Evolutionary conservation across 2,113 vertebrate genomes (phyloP), one percentile per base, ranked within the genome.

Genomic region (Megaptera novaeangliae): DNA sequence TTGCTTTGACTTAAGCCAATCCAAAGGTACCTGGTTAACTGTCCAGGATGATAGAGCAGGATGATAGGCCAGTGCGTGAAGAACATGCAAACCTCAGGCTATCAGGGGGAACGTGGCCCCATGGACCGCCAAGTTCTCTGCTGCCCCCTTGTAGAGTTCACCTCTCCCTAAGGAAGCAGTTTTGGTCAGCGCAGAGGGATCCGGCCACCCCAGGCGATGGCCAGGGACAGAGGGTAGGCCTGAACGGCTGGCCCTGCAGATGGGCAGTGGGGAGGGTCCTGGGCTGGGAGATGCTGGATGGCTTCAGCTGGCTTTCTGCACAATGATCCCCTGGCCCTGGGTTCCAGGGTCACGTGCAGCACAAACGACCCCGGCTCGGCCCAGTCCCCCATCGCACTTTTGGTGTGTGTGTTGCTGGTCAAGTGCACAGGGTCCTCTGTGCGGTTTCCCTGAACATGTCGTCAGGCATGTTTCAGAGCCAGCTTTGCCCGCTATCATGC

Each of bases 401-500:
- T 14, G 68, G 94, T 68, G 14, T 88, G 93, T 7, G 96, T 97
- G 68, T 98, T 98, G 41, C 97, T 95, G 6, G 97, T 97, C 95
- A 98, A 98, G 57, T 97, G 98, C 14, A 98, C 92, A 66, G 34
- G 34, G 97, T 98, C 80, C 88, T 98, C 94, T 98, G 97, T 0
- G 66, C 97, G 52, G 97, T 98, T 95, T 98, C 98, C 0, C 96
- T 95, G 14, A 97, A 98, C 93, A 98, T 96, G 94, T 97, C 95
- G 94, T 97, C 98, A 66, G 93, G 97, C 23, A 97, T 29, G 1
- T 98, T 98, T 97, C 96, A 97, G 84, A 98, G 29, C 77, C 59
- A 86, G 74, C 0, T 98, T 97, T 46, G 21, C 46, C 80, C 10
- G 88, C 96, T 4, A 41, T 46, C 75, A 75, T 94, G 85, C 15